Percentiles rank a stretch among this genome's conserved stretches.
phyloP scores from a whole-genome alignment of 64 coral and sea anemone genomes.

The Montipora foliosa region DNA sequence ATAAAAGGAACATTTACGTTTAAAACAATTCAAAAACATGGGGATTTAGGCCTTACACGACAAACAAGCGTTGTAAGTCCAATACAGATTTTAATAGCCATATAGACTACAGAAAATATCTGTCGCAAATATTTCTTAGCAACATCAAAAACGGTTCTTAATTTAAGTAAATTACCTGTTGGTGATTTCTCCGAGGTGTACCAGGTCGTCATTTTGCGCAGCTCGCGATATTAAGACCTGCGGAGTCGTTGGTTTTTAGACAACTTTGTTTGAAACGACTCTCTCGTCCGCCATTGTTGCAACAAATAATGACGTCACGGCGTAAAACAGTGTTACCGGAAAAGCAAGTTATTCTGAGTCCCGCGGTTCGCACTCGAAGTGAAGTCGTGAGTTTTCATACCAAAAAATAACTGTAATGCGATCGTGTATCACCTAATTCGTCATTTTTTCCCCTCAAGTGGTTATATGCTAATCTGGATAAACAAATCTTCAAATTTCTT shows the following conservation, averaged over 20 bases:
- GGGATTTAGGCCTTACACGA: neutral
- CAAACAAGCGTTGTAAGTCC: neutral
- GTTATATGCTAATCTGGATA: neutral
- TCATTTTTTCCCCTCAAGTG: neutral
- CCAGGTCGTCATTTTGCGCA: constrained; percentile 63
- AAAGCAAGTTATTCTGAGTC: neutral
- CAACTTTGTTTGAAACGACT: neutral
- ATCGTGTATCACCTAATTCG: neutral
- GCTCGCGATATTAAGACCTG: neutral
- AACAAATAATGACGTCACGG: constrained; percentile 32
- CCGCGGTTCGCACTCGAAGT: neutral
- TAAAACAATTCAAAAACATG: neutral
- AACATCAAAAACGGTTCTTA: neutral
- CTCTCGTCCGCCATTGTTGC: constrained; percentile 14
- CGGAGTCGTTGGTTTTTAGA: neutral
- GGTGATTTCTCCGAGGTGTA: constrained; percentile 46
- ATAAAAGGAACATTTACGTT: neutral
- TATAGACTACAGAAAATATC: neutral
- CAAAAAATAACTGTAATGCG: neutral
- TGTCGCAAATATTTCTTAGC: constrained; percentile 3
- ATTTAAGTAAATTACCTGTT: constrained; percentile 30
- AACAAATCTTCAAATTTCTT: neutral
- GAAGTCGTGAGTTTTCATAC: neutral
- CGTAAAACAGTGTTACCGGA: neutral
- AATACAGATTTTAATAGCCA: neutral